These are phyloP conservation scores for Trissolcus basalis DNA, from an alignment of 1,140 invertebrate species.

Conservation along the genomic window DNA sequence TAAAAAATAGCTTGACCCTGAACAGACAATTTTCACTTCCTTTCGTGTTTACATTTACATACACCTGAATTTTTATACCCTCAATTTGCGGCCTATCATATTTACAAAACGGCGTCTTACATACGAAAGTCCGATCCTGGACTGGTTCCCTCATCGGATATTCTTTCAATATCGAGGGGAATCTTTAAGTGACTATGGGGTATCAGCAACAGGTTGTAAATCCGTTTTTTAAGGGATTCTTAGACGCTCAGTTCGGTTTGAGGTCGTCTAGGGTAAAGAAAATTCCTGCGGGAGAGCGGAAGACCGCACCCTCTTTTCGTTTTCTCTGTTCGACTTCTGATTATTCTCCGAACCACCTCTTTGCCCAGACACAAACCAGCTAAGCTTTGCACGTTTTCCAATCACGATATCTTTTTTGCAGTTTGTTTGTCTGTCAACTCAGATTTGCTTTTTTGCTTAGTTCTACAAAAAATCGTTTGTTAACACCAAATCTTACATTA, in stretches of 20 bases:
- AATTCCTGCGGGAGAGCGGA: constrained; percentile 71
- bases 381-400: constrained; percentile 71
- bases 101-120: constrained; percentile 69
- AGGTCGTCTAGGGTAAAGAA: constrained; percentile 70
- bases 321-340: constrained; percentile 49
- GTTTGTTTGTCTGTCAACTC: constrained; percentile 46
- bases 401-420: constrained; percentile 66
- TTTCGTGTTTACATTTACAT: constrained; percentile 20
- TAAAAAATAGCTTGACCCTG: background rate
- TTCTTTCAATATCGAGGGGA: constrained; percentile 77
- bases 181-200: constrained; percentile 74
- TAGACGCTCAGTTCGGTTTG: constrained; percentile 69
- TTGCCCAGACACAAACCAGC: constrained; percentile 65
- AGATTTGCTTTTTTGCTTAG: background rate
- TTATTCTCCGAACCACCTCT: constrained; percentile 51
- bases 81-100: constrained; percentile 72
- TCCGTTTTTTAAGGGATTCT: constrained; percentile 75
- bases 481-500: too few species aligned
- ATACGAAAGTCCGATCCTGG: constrained; percentile 56
- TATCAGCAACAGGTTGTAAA: constrained; percentile 76
- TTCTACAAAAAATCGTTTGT: too few species aligned
- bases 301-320: constrained; percentile 60
- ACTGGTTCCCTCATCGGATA: constrained; percentile 70
- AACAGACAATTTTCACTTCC: constrained; percentile 20
- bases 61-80: constrained; percentile 47